Percentiles rank a stretch among this genome's conserved stretches.
These are phyloP conservation scores for Crenuchus spilurus DNA, from an alignment of 2,797 vertebrate genomes.

Conservation along the genomic window DNA sequence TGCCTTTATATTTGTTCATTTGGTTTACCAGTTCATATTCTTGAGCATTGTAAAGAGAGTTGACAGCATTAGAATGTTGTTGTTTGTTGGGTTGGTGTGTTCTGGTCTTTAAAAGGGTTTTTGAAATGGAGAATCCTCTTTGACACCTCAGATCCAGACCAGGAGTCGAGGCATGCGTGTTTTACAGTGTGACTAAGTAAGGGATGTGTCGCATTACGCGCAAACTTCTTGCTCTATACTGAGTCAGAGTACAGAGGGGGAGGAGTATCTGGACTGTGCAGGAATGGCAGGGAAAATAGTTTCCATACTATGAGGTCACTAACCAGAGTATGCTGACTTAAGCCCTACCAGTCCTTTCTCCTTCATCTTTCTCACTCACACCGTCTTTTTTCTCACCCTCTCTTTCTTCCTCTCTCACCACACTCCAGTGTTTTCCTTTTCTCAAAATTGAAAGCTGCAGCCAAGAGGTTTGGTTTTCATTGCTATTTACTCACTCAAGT, in stretches of 20 bases:
- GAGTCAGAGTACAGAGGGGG: conserved; percentile 30
- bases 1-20: too few relatives aligned
- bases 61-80: too few relatives aligned
- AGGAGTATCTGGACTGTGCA: conserved; percentile 41
- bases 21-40: too few relatives aligned
- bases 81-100: too few relatives aligned
- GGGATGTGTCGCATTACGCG: not conserved
- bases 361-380: conserved; percentile 33
- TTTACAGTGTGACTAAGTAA: conserved; percentile 18
- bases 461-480: conserved; percentile 14
- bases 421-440: conserved; percentile 26
- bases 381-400: conserved; percentile 22
- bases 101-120: too few relatives aligned
- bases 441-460: conserved; percentile 36
- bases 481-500: not conserved
- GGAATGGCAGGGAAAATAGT: conserved; percentile 68
- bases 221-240: conserved; percentile 16
- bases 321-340: conserved; percentile 56
- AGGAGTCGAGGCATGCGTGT: not conserved
- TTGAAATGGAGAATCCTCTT: not conserved
- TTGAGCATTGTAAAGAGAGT: too few relatives aligned
- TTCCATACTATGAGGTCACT: conserved; percentile 71
- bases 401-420: not conserved
- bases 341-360: conserved; percentile 59
- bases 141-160: not conserved